Evolutionary conservation across 2,888 invertebrate genomes (phyloP).

Genomic region (Tetranychus truncatus): DNA sequence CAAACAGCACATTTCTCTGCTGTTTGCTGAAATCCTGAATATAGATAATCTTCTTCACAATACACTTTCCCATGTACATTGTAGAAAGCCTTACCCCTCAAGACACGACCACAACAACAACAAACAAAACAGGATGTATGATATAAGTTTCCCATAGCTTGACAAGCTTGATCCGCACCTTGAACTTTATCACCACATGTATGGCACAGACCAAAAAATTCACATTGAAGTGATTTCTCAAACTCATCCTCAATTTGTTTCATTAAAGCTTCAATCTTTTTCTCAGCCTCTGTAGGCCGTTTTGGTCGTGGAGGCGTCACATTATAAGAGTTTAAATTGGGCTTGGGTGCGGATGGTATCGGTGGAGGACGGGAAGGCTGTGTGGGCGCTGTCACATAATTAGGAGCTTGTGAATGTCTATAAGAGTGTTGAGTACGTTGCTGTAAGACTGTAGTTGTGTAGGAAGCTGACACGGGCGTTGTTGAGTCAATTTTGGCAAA

Average conservation of each 20-base stretch:
- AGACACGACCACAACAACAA: constrained; percentile 83
- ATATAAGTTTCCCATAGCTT: constrained; percentile 93
- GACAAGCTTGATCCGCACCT: constrained; percentile 87
- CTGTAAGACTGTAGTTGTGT: no score
- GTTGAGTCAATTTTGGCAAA: no score
- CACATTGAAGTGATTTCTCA: constrained; percentile 85
- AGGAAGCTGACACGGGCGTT: no score
- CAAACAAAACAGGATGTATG: constrained; percentile 96
- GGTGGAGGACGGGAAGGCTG: constrained; percentile 2
- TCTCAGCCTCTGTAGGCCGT: background rate
- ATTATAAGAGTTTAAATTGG: background rate
- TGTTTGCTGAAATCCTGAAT: constrained; percentile 91
- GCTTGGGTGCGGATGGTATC: constrained; percentile 9
- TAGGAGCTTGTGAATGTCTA: no score
- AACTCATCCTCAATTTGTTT: constrained; percentile 82
- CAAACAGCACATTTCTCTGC: constrained; percentile 96
- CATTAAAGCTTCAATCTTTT: constrained; percentile 74
- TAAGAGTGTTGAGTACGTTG: no score
- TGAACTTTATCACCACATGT: constrained; percentile 86
- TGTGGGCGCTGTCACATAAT: background rate
- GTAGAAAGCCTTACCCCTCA: constrained; percentile 92
- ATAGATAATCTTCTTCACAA: constrained; percentile 46
- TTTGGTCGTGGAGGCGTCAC: no score
- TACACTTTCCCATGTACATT: constrained; percentile 94
- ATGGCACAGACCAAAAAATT: constrained; percentile 90